phyloP scores from a whole-genome alignment of 2,797 vertebrate species.

The Gallinago nigripennis region DNA sequence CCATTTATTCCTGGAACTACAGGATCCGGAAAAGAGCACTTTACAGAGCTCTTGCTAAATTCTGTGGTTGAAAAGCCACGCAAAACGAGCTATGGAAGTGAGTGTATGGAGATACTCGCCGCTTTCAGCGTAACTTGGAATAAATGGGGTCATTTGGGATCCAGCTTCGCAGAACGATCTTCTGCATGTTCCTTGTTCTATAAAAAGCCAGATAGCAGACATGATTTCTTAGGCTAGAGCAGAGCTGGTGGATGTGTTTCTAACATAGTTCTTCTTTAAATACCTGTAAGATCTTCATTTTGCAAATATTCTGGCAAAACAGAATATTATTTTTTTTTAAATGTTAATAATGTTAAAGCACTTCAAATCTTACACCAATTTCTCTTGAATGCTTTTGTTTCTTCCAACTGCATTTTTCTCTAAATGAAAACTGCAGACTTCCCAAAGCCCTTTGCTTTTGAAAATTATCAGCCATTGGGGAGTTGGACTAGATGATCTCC shows the following conservation, averaged over 20 bases:
- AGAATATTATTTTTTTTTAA: rapidly evolving
- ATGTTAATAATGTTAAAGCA: not conserved
- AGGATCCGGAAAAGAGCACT: not conserved
- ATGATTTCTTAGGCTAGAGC: not conserved
- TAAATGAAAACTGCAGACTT: not conserved
- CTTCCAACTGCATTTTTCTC: not conserved
- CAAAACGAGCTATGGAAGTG: rapidly evolving
- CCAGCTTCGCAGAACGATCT: not conserved
- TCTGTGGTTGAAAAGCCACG: not conserved
- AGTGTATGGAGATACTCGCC: not conserved
- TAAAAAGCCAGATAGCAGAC: not conserved
- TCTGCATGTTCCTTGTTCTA: not conserved
- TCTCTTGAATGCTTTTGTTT: not conserved
- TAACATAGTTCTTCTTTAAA: not conserved
- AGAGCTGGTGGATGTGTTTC: not conserved
- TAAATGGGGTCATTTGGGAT: not conserved
- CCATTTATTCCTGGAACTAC: not conserved
- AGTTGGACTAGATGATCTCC: too few species aligned
- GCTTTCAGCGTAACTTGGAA: not conserved
- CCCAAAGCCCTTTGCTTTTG: not conserved
- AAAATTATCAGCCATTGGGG: not conserved
- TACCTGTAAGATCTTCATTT: not conserved
- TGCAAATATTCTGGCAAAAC: not conserved
- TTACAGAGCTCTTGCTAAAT: not conserved
- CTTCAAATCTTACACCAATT: not conserved